These are phyloP conservation scores for Ptyas mucosa DNA, from an alignment of 2,113 vertebrate genomes.

Conservation along the genomic window DNA sequence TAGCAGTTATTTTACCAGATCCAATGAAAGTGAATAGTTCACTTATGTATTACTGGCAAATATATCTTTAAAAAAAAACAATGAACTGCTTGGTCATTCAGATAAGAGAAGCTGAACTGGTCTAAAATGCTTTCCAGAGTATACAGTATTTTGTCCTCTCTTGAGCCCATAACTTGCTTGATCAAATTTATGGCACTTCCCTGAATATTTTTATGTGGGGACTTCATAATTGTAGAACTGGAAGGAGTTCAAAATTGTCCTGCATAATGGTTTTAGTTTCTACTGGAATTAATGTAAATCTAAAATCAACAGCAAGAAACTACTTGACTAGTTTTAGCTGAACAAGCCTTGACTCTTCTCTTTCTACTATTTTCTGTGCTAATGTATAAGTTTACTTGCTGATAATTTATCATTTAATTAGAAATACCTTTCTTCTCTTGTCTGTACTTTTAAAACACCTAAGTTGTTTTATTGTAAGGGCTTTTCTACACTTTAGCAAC, in stretches of 20 bases:
- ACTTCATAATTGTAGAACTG: background rate
- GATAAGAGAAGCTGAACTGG: background rate
- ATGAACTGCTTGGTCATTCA: background rate
- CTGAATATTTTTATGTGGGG: background rate
- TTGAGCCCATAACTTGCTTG: background rate
- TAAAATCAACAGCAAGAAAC: background rate
- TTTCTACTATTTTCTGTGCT: background rate
- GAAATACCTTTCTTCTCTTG: background rate
- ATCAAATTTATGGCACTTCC: background rate
- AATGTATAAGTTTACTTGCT: background rate
- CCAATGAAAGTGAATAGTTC: background rate
- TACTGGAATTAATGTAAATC: background rate
- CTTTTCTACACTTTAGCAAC: background rate
- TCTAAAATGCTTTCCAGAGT: background rate
- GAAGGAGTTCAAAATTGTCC: background rate
- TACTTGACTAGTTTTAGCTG: background rate
- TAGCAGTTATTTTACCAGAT: background rate
- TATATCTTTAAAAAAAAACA: background rate
- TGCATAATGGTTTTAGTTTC: background rate
- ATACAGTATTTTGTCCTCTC: background rate
- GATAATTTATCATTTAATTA: background rate
- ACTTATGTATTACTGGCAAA: background rate
- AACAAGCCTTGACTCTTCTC: background rate
- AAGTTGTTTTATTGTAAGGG: background rate
- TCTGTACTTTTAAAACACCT: background rate